Base-by-base conservation (phyloP, 2,888 invertebrate genomes). In the Drosophila helvetica region DNA sequence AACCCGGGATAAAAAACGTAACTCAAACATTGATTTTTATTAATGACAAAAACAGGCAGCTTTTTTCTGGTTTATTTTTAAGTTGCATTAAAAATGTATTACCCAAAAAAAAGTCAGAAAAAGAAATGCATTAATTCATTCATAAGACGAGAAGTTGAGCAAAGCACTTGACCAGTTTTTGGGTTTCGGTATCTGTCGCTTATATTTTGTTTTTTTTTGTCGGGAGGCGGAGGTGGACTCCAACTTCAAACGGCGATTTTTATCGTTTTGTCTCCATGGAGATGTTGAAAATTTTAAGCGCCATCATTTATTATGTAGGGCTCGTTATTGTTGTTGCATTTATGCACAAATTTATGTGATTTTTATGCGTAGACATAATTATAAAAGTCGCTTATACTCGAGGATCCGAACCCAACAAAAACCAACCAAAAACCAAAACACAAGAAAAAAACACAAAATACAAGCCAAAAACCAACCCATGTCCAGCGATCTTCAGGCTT, bases 281-380 rank as follows among this genome's bases (percentile, higher is more conserved):
- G 87, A 83, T 88, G 85, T 85, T 86, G 79, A 81, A 86, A 79
- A 88, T 85, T 78, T 89, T 89, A 91, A 90, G 91, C 90, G 90
- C 90, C 90, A 91, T 90, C 91, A 90, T 90, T 90, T 90, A 89
- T 90, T 90, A 90, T 88, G 80, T 81, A 75, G 75, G 80, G 70
- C 79, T 77, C 55, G 59, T 62, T 75, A 59, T 62, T 75, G 62
- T 68, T 79, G 72, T 74, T 86, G 86, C 88, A 88, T 83, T 90
- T 90, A 88, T 89, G 84, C 88, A 85, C 78, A 82, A 90, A 90
- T 90, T 90, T 90, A 90, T 90, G 90, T 90, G 90, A 90, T 90
- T 90, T 90, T 90, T 90, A 90, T 90, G 90, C 90, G 90, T 90
- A 90, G 90, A 90, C 90, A 90, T 90, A 88, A 90, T 90, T 90